Percentiles rank a stretch among this genome's conserved stretches.
Evolutionary conservation across 2,888 invertebrate genomes (phyloP).

Genomic region (Mechanitis mazaeus): DNA sequence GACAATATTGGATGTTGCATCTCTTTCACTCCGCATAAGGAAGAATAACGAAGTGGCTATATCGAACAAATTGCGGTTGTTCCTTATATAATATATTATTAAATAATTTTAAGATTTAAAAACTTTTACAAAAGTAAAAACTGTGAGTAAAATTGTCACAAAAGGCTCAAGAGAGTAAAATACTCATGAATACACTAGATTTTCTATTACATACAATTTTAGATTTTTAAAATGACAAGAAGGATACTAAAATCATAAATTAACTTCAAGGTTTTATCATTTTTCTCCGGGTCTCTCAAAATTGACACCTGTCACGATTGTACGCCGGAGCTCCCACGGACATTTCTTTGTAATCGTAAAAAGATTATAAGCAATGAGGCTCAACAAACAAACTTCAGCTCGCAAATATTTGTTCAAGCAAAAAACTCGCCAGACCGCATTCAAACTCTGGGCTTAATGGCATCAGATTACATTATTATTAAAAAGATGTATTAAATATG

Average conservation of each 20-base stretch:
- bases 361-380: conserved; percentile 31
- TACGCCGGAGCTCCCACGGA: conserved; percentile 35
- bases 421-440: background rate
- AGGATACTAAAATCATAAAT: too few species aligned
- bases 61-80: too few species aligned
- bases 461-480: conserved; percentile 1
- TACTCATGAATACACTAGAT: too few species aligned
- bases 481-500: background rate
- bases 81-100: too few species aligned
- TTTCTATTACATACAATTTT: too few species aligned
- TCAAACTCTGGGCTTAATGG: background rate
- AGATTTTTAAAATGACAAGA: too few species aligned
- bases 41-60: background rate
- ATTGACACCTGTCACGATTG: conserved; percentile 40
- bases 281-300: conserved; percentile 35
- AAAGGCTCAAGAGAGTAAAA: too few species aligned
- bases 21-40: conserved; percentile 7
- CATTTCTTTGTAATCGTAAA: conserved; percentile 29
- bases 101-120: too few species aligned
- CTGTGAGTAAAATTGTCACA: too few species aligned
- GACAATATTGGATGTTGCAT: conserved; percentile 10
- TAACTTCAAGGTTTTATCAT: conserved; percentile 25
- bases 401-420: conserved; percentile 25
- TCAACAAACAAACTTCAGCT: conserved; percentile 30
- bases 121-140: too few species aligned